Evolutionary conservation across 2,888 invertebrate genomes (phyloP).

Genomic region (Perizoma affinitatum): DNA sequence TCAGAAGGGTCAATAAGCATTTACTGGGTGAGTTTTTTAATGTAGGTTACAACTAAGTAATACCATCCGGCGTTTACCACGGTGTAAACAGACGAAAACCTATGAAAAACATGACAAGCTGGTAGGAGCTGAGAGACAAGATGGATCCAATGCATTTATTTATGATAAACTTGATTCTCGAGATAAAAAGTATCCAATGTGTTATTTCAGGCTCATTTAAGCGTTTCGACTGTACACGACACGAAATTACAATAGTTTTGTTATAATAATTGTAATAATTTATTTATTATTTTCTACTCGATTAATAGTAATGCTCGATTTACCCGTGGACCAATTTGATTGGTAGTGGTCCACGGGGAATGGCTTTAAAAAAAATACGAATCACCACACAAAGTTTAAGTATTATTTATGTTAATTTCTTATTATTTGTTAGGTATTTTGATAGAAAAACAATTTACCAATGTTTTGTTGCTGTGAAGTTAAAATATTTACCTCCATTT

Average conservation of each 20-base stretch:
- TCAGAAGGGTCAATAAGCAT: too few relatives aligned
- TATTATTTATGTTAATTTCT: conserved; percentile 36
- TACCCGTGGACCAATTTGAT: too few relatives aligned
- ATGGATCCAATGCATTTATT: too few relatives aligned
- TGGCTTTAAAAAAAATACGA: not conserved
- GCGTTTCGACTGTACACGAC: conserved; percentile 17
- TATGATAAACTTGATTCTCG: too few relatives aligned
- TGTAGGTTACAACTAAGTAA: not conserved
- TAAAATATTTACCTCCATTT: too few relatives aligned
- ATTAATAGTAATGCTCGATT: conserved; percentile 38
- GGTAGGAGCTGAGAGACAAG: too few relatives aligned
- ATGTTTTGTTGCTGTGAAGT: not conserved
- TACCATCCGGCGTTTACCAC: not conserved
- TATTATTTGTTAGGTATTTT: conserved; percentile 7
- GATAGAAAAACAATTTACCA: not conserved
- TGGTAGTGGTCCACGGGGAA: too few relatives aligned
- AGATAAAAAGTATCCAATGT: not conserved
- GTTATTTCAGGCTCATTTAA: not conserved
- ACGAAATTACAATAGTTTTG: conserved; percentile 16
- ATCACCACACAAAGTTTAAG: conserved; percentile 43
- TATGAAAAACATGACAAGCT: too few relatives aligned
- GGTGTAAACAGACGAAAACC: too few relatives aligned
- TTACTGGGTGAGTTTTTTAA: not conserved
- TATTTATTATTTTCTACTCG: conserved; percentile 44
- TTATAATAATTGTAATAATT: conserved; percentile 47